These are phyloP conservation scores for Phoeniculus purpureus DNA, from an alignment of 2,797 vertebrate species.

Conservation along the genomic window DNA sequence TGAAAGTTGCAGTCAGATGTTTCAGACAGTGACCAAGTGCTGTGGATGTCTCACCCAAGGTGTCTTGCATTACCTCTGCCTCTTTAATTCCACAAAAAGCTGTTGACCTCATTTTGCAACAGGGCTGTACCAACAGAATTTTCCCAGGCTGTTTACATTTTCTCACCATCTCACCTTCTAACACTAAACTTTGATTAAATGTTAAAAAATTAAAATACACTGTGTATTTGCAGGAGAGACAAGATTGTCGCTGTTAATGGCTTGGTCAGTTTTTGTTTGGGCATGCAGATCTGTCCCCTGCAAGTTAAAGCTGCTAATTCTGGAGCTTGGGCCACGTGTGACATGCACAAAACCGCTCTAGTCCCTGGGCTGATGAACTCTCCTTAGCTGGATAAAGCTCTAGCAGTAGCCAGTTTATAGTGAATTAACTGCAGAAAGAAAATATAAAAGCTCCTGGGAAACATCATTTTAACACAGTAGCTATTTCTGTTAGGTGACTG, in stretches of 20 bases:
- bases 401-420: neutral
- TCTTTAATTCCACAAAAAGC: neutral
- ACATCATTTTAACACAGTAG: neutral
- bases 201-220: neutral
- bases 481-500: conserved; percentile 27
- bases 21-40: neutral
- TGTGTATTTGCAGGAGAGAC: neutral
- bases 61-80: neutral
- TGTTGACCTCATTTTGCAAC: neutral
- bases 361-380: neutral
- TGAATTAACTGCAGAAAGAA: neutral
- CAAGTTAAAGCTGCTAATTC: neutral
- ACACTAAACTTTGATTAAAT: neutral
- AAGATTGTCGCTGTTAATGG: neutral
- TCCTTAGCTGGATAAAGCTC: neutral
- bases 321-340: neutral
- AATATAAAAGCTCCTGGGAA: neutral
- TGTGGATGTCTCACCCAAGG: neutral
- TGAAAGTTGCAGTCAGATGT: neutral
- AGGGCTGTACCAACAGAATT: neutral
- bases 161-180: neutral
- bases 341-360: neutral
- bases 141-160: neutral
- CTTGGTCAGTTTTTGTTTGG: neutral
- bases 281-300: neutral